Evolutionary conservation across 2,113 vertebrate species (phyloP).

Genomic region (Zootoca vivipara): DNA sequence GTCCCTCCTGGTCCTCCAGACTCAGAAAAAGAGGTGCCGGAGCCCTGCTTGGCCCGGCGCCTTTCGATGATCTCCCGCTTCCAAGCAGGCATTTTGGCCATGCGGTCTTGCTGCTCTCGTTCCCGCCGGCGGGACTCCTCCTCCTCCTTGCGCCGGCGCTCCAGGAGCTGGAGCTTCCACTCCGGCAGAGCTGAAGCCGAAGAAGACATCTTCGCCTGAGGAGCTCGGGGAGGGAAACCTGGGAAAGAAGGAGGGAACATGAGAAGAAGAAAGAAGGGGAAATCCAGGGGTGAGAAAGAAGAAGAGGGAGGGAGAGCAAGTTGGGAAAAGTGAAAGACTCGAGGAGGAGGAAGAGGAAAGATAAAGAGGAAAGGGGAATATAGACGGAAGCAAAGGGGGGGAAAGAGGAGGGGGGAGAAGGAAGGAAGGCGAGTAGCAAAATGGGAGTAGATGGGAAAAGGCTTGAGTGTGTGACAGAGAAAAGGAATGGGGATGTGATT

Average conservation of each 20-base stretch:
- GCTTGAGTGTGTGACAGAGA: not conserved
- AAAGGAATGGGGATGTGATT: too few species aligned
- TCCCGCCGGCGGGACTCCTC: slow-evolving; percentile 79
- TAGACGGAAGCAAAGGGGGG: rapidly evolving
- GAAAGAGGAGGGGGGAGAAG: not conserved
- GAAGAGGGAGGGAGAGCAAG: not conserved
- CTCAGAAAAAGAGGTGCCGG: slow-evolving; percentile 60
- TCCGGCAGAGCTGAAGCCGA: slow-evolving; percentile 78
- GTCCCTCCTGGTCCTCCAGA: slow-evolving; percentile 30
- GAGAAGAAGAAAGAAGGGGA: not conserved
- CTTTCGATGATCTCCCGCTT: slow-evolving; percentile 87
- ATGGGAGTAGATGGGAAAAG: not conserved
- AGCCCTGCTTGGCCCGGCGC: slow-evolving; percentile 80
- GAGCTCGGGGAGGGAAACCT: not conserved
- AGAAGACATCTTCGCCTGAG: not conserved
- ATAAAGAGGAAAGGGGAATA: too few species aligned
- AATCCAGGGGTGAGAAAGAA: not conserved
- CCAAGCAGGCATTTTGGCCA: slow-evolving; percentile 89
- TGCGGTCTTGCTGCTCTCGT: slow-evolving; percentile 81
- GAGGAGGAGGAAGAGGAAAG: not conserved
- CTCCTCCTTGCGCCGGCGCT: slow-evolving; percentile 84
- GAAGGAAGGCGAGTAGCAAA: not conserved
- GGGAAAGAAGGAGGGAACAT: not conserved
- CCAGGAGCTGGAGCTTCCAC: slow-evolving; percentile 89
- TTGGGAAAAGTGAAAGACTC: not conserved